phyloP scores from a whole-genome alignment of 2,888 invertebrate species.

The Marronus borbonicus region DNA sequence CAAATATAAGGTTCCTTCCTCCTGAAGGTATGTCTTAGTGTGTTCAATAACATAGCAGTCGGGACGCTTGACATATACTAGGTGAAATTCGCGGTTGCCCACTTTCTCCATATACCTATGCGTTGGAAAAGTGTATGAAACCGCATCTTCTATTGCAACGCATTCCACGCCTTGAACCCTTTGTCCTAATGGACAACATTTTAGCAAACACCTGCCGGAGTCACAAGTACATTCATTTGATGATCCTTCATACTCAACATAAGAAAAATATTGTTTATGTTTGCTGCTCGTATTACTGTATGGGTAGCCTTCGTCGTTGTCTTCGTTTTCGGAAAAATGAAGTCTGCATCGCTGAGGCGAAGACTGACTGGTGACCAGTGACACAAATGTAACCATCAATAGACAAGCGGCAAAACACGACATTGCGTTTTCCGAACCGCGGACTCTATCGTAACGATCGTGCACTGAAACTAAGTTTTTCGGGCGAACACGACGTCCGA shows the following conservation, averaged over 20 bases:
- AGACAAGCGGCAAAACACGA: conserved; percentile 1
- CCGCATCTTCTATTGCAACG: not conserved
- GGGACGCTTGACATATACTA: conserved; percentile 17
- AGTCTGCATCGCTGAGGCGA: not conserved
- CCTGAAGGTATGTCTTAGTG: conserved; percentile 20
- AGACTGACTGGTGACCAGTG: conserved; percentile 20
- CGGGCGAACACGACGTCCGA: conserved; percentile 14
- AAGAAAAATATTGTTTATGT: not conserved
- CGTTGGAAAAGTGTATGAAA: not conserved
- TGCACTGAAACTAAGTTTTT: conserved; percentile 40
- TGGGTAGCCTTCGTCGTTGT: not conserved
- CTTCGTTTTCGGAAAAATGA: conserved; percentile 11
- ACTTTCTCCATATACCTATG: not conserved
- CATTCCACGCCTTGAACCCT: not conserved
- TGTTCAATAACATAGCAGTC: conserved; percentile 16
- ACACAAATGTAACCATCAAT: conserved; percentile 7
- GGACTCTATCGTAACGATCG: conserved; percentile 28
- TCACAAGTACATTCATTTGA: conserved; percentile 18
- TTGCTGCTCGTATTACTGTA: not conserved
- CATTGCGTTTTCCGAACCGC: conserved; percentile 6
- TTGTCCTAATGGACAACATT: conserved; percentile 33
- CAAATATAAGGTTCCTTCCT: conserved; percentile 15
- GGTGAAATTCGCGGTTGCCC: not conserved
- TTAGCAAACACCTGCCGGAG: conserved; percentile 11
- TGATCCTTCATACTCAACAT: conserved; percentile 15